Evolutionary conservation across 2,113 vertebrate species (phyloP), one percentile per base, ranked within the genome.

Genomic region (Aphyosemion australe): DNA sequence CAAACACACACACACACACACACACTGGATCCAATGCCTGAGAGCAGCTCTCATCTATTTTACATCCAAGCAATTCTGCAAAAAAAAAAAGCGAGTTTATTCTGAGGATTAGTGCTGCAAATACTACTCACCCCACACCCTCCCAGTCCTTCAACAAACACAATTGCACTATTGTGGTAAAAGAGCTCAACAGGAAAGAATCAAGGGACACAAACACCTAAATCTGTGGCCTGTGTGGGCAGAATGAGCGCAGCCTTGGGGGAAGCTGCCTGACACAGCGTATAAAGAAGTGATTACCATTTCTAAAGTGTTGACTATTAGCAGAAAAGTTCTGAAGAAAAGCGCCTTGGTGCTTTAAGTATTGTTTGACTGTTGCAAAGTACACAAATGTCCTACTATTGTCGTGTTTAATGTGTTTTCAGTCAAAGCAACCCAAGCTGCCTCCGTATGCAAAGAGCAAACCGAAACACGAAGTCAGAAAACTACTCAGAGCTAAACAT

Each of bases 271-370:
- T 0, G 56, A 60, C 81, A 88, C 74, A 61, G 78, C 69, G 79
- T 74, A 71, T 75, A 76, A 73, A 72, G 60, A 75, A 78, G 60
- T 74, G 75, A 72, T 73, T 76, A 80, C 67, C 69, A 78, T 69
- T 73, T 14, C 61, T 66, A 45, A 77, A 79, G 56, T 73, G 74
- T 73, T 74, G 76, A 84, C 70, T 75, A 78, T 69, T 78, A 78
- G 65, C 63, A 82, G 76, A 80, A 86, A 83, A 66, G 76, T 85
- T 84, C 69, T 66, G 75, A 75, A 70, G 71, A 67, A 65, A 74
- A 32, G 47, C n/a, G 59, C 69, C 74, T 58, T 67, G 49, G 61
- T 78, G 78, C 72, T 78, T 76, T 63, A 72, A 77, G 78, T 43
- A 57, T 72, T 63, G 66, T 74, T 68, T 55, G 61, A 50, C 18